A percentile compares a stretch with the other conserved stretches of the same genome.
These are phyloP conservation scores for Anaspis maculata DNA, from an alignment of 2,888 invertebrate species.

Conservation along the genomic window DNA sequence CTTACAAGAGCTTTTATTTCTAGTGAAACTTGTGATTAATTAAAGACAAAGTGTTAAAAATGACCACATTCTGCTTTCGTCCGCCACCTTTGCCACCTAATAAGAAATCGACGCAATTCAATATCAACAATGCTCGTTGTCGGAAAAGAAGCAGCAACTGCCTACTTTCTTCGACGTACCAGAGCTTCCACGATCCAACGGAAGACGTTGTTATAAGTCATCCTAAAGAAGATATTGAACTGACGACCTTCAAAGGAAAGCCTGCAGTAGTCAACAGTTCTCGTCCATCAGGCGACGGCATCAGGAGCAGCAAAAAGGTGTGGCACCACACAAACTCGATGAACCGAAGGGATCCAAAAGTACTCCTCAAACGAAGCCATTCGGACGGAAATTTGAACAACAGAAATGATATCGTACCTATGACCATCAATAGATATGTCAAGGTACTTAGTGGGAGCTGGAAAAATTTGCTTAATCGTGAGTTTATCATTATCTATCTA, in stretches of 20 bases:
- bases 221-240: conserved; percentile 31
- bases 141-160: conserved; percentile 19
- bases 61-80: conserved; percentile 51
- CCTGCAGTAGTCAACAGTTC: no score
- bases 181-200: conserved; percentile 50
- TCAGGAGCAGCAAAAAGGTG: conserved; percentile 23
- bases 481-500: conserved; percentile 41
- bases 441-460: conserved; percentile 69
- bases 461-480: conserved; percentile 72
- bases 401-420: conserved; percentile 30
- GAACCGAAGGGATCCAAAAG: conserved; percentile 29
- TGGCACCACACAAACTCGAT: conserved; percentile 44
- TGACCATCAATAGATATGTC: conserved; percentile 57
- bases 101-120: conserved; percentile 36
- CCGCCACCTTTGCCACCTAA: conserved; percentile 52
- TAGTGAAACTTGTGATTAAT: no score
- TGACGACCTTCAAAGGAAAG: conserved; percentile 23
- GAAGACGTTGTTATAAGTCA: conserved; percentile 38
- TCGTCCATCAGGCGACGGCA: no score
- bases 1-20: no score
- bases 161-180: conserved; percentile 47
- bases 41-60: no score
- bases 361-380: conserved; percentile 54
- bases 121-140: conserved; percentile 21
- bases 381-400: conserved; percentile 61